These are phyloP conservation scores for Leptinotarsa haldemani DNA, from an alignment of 2,888 invertebrate species.

Conservation along the genomic window DNA sequence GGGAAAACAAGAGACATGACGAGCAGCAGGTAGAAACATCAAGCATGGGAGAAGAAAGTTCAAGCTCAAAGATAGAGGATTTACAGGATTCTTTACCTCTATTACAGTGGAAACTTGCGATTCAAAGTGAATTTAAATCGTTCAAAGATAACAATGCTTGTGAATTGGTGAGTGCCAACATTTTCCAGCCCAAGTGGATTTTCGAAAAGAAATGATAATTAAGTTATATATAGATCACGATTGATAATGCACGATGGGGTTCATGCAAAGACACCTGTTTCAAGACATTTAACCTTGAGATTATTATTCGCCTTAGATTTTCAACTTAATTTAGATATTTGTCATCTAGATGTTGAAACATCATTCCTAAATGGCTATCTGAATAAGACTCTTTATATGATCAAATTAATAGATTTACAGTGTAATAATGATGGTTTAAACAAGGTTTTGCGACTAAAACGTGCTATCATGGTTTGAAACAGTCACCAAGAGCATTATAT, in stretches of 20 bases:
- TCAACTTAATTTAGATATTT: conserved; percentile 21
- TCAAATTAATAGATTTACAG: too few species aligned
- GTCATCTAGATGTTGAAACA: not conserved
- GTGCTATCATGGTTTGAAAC: too few species aligned
- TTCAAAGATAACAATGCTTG: too few species aligned
- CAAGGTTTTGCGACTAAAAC: too few species aligned
- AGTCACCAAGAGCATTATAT: not conserved
- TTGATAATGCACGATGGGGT: conserved; percentile 47
- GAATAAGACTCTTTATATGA: too few species aligned
- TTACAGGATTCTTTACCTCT: not conserved
- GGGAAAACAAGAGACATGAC: too few species aligned
- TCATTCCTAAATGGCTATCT: too few species aligned
- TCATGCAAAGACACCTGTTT: conserved; percentile 36
- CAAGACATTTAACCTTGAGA: conserved; percentile 21
- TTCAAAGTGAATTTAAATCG: too few species aligned
- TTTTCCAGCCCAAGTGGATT: conserved; percentile 37
- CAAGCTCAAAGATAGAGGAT: too few species aligned
- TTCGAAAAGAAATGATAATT: conserved; percentile 41
- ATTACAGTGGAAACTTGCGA: not conserved
- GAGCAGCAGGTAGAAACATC: too few species aligned
- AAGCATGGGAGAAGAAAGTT: too few species aligned
- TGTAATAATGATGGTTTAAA: too few species aligned
- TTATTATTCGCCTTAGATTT: conserved; percentile 19
- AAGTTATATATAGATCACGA: conserved; percentile 40
- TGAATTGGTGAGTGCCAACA: conserved; percentile 10